A percentile compares a stretch with the other conserved stretches of the same genome.
These are phyloP conservation scores for Chironomus tepperi DNA, from an alignment of 1,140 invertebrate species.

Conservation along the genomic window DNA sequence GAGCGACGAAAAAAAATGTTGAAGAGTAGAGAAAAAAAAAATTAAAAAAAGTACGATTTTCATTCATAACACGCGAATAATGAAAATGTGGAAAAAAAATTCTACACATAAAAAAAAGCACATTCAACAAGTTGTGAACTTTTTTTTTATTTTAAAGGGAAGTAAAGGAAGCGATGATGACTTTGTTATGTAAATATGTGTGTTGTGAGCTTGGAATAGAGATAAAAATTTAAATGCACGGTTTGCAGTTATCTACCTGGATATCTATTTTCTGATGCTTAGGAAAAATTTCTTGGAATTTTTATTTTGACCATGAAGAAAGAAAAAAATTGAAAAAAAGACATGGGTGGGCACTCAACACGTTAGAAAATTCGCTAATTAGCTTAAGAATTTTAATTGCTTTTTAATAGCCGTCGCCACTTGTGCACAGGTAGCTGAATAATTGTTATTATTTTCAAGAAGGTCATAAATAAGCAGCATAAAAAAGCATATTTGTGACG, in stretches of 20 bases:
- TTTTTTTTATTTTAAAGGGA: not conserved
- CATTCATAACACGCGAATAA: slow-evolving; percentile 12
- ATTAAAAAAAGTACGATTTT: not conserved
- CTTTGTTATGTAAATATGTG: not conserved
- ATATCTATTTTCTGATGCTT: too few species aligned
- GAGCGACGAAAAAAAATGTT: not conserved
- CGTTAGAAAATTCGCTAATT: not conserved
- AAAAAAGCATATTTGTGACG: too few species aligned
- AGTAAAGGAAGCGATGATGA: not conserved
- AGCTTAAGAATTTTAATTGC: slow-evolving; percentile 14
- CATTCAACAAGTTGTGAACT: slow-evolving; percentile 12
- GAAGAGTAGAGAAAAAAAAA: not conserved
- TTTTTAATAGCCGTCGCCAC: slow-evolving; percentile 6
- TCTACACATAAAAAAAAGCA: not conserved
- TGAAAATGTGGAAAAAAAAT: not conserved
- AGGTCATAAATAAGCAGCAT: not conserved
- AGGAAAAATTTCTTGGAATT: not conserved
- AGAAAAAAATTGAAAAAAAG: not conserved
- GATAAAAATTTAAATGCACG: not conserved
- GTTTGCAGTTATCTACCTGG: too few species aligned
- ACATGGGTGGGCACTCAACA: not conserved
- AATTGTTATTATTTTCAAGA: not conserved
- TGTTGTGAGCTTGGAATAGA: not conserved
- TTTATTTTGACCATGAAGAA: not conserved
- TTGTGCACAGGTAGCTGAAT: not conserved